Base-by-base conservation (phyloP, 2,113 vertebrate genomes). In the Lasiurus borealis region DNA sequence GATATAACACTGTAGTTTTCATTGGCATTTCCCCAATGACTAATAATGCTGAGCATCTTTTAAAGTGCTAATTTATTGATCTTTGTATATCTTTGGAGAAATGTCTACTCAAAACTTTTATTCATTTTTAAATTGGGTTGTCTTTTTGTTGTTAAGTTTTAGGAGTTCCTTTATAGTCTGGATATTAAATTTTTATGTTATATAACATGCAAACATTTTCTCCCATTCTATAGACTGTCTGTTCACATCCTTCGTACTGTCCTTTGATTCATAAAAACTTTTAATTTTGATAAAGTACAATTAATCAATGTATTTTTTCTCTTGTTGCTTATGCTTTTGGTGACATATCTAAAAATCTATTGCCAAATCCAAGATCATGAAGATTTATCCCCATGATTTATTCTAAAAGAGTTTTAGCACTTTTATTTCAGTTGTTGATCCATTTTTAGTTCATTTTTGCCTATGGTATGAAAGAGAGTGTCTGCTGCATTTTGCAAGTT, bases 61-160 rank as follows among this genome's bases (percentile, higher is more conserved):
- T 82, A 27, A 66, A 5, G 5, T 89, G 90, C 8, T 78, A 84
- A 84, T 62, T 86, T 87, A 83, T n/a, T 64, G 40, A 64, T 52
- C 6, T 31, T 46, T 62, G n/a, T 46, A 44, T 85, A 85, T 76
- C n/a, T 88, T 12, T 85, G 23, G 25, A 85, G 88, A 94, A 95
- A 91, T 88, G 66, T n/a, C 73, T 88, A 88, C 46, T 85, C 6
- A 46, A 77, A 90, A 57, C 6, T n/a, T 50, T 62, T 87, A 31
- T 62, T 82, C 19, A 46, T 64, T 90, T 90, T 86, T 50, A n/a
- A 88, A 34, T 5, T 50, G n/a, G 15, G 19, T 80, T 80, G 6
- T 85, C 40, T 50, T 50, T 76, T 16, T 68, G 36, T 78, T 68
- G 54, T 73, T 92, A 27, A 52, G 44, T 59, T 83, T 94, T 95